Percentiles rank a stretch among this genome's conserved stretches.
These are phyloP conservation scores for Isoperla grammatica DNA, from an alignment of 2,888 invertebrate genomes.

Conservation along the genomic window DNA sequence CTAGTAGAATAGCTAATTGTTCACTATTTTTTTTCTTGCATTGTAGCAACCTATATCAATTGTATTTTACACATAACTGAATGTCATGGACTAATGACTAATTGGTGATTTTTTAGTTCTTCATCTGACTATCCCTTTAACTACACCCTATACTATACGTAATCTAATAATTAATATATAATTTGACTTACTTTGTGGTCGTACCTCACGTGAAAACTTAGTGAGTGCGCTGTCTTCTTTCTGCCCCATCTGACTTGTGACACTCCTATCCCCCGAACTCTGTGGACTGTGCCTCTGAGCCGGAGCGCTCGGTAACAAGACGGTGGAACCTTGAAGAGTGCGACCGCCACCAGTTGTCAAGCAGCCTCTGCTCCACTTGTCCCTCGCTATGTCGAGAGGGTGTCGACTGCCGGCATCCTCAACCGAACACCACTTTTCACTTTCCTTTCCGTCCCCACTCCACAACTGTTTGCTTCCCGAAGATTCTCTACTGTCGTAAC, in stretches of 20 bases:
- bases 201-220: conserved; percentile 40
- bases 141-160: no score
- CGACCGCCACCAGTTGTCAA: conserved; percentile 7
- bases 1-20: no score
- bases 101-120: no score
- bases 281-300: background rate
- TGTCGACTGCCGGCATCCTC: background rate
- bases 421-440: no score
- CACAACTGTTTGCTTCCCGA: no score
- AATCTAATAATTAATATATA: conserved; percentile 9
- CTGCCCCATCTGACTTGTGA: conserved; percentile 38
- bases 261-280: conserved; percentile 29
- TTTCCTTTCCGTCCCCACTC: no score
- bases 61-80: no score
- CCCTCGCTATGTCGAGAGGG: conserved; percentile 2
- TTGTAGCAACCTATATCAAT: no score
- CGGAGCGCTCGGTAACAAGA: conserved; percentile 6
- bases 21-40: no score
- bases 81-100: no score
- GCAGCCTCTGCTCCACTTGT: conserved; percentile 19
- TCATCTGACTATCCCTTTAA: no score
- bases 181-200: conserved; percentile 39
- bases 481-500: no score
- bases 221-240: conserved; percentile 39
- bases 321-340: conserved; percentile 14